A percentile compares a stretch with the other conserved stretches of the same genome.
These are phyloP conservation scores for Ectemnius cavifrons DNA, from an alignment of 2,888 invertebrate genomes.

Conservation along the genomic window DNA sequence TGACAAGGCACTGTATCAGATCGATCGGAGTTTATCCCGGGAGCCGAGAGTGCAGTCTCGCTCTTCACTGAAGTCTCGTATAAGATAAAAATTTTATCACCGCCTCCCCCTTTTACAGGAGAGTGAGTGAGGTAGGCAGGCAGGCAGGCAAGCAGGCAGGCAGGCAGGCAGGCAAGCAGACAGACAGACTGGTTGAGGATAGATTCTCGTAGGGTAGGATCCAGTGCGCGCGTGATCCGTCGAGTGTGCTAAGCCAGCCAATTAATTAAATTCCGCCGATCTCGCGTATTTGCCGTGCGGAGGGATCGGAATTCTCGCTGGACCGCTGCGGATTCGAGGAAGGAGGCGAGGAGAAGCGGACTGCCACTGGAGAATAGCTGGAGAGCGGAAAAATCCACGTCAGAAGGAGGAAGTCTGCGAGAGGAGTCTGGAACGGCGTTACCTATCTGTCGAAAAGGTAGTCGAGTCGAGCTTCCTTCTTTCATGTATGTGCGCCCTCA, in stretches of 20 bases:
- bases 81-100: conserved; percentile 21
- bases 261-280: conserved; percentile 63
- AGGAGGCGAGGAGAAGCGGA: conserved; percentile 10
- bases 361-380: conserved; percentile 10
- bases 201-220: background rate
- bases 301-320: conserved; percentile 53
- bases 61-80: background rate
- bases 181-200: background rate
- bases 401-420: conserved; percentile 1
- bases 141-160: background rate
- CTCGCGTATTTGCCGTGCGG: conserved; percentile 47
- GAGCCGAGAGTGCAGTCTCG: background rate
- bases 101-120: background rate
- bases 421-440: conserved; percentile 13
- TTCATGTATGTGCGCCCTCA: no score
- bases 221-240: background rate
- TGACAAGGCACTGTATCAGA: background rate
- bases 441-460: conserved; percentile 22
- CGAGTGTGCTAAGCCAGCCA: background rate
- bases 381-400: conserved; percentile 28
- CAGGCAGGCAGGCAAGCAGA: background rate
- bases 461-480: background rate
- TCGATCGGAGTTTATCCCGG: background rate
- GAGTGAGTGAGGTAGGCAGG: conserved; percentile 3
- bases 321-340: conserved; percentile 4